Conservation (phyloP, 2,113 vertebrate species). For the Vulpes vulpes region DNA sequence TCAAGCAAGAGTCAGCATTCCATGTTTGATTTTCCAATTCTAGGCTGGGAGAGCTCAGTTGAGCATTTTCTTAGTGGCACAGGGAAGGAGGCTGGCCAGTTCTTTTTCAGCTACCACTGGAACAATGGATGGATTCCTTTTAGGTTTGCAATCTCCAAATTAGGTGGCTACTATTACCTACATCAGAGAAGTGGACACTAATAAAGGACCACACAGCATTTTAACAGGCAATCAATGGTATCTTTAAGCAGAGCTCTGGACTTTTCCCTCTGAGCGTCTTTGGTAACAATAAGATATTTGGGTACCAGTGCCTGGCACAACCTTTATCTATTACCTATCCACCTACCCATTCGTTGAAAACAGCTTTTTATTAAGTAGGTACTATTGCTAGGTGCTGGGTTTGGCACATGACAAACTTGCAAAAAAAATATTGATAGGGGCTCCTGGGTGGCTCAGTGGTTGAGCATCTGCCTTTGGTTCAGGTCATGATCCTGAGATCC, state of each 20-base stretch:
- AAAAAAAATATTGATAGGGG: background rate
- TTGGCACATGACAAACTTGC: background rate
- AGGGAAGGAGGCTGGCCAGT: background rate
- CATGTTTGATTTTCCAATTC: background rate
- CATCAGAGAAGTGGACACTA: background rate
- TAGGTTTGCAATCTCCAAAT: background rate
- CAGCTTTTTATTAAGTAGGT: background rate
- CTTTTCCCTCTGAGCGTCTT: no score
- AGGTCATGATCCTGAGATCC: no score
- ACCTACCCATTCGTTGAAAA: background rate
- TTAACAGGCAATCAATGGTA: background rate
- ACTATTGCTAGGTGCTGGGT: background rate
- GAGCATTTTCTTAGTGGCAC: background rate
- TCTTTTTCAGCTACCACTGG: background rate
- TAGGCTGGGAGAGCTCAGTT: background rate
- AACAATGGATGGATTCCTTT: background rate
- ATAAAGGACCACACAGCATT: background rate
- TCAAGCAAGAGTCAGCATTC: background rate
- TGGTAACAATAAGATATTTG: background rate
- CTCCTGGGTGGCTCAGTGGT: no score
- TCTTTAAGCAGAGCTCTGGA: background rate
- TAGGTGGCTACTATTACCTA: background rate
- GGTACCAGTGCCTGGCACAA: fast-evolving
- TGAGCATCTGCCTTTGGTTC: no score
- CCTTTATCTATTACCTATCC: background rate